phyloP scores from a whole-genome alignment of 2,888 invertebrate genomes.

The Iselma pallidipennis region DNA sequence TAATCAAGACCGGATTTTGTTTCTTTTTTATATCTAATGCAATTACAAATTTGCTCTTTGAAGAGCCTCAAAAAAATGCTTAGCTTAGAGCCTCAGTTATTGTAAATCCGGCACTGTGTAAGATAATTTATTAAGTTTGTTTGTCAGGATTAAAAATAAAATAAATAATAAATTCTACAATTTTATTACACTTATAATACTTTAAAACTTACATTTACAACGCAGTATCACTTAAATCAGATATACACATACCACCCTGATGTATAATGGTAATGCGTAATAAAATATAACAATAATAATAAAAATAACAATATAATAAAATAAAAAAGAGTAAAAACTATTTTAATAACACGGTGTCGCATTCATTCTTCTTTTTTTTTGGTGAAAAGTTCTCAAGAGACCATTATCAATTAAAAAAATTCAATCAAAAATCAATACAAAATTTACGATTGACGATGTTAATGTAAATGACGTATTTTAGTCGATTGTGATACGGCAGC shows the following conservation, averaged over 20 bases:
- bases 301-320: neutral
- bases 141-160: slow-evolving; percentile 2
- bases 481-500: slow-evolving; percentile 25
- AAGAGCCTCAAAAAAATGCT: no score
- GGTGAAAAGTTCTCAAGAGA: neutral
- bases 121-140: no score
- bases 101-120: no score
- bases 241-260: slow-evolving; percentile 24
- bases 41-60: no score
- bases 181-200: slow-evolving; percentile 30
- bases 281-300: slow-evolving; percentile 16
- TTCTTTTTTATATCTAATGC: no score
- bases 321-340: neutral
- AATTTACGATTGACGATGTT: slow-evolving; percentile 23
- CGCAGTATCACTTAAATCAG: slow-evolving; percentile 25
- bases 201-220: slow-evolving; percentile 26
- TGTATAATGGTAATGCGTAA: slow-evolving; percentile 15
- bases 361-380: neutral
- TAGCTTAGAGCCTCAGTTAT: no score
- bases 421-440: slow-evolving; percentile 19
- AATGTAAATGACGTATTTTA: slow-evolving; percentile 19
- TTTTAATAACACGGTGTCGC: neutral
- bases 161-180: slow-evolving; percentile 20
- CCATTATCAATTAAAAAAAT: neutral
- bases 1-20: no score